These are phyloP conservation scores for Leptinotarsa tumamoca DNA, from an alignment of 2,888 invertebrate species.

Conservation along the genomic window DNA sequence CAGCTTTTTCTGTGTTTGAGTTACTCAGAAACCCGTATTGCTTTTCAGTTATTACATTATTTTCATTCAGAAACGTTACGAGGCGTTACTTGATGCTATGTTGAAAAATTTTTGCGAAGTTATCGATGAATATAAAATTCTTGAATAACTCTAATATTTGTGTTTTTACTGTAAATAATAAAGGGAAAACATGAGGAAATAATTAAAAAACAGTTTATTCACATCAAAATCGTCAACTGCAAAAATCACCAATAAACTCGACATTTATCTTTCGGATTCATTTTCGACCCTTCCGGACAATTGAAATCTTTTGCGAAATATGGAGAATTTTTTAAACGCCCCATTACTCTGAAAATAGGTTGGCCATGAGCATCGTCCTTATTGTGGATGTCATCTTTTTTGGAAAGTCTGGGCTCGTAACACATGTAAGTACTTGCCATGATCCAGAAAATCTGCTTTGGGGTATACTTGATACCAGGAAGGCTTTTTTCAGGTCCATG, in stretches of 20 bases:
- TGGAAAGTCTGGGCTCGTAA: constrained; percentile 44
- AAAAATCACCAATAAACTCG: constrained; percentile 39
- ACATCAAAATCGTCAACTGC: background rate
- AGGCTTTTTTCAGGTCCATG: constrained; percentile 75
- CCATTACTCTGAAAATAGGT: constrained; percentile 50
- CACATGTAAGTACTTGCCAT: constrained; percentile 54
- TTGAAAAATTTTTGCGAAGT: too few species aligned
- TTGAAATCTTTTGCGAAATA: constrained; percentile 55
- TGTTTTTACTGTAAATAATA: too few species aligned
- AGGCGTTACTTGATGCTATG: too few species aligned
- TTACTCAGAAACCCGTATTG: too few species aligned
- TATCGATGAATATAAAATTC: too few species aligned
- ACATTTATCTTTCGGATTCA: constrained; percentile 58
- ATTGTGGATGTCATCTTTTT: constrained; percentile 26
- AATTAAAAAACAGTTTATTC: background rate
- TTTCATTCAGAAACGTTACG: too few species aligned
- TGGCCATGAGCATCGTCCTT: constrained; percentile 42
- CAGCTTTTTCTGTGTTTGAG: too few species aligned
- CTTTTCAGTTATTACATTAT: too few species aligned
- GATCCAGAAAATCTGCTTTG: constrained; percentile 70
- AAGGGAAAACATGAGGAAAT: background rate
- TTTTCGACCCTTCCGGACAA: constrained; percentile 51
- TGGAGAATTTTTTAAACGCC: constrained; percentile 51
- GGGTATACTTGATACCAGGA: constrained; percentile 74
- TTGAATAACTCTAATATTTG: too few species aligned